These are phyloP conservation scores for Hydrolagus affinis DNA, from an alignment of 2,113 vertebrate genomes.

Conservation along the genomic window DNA sequence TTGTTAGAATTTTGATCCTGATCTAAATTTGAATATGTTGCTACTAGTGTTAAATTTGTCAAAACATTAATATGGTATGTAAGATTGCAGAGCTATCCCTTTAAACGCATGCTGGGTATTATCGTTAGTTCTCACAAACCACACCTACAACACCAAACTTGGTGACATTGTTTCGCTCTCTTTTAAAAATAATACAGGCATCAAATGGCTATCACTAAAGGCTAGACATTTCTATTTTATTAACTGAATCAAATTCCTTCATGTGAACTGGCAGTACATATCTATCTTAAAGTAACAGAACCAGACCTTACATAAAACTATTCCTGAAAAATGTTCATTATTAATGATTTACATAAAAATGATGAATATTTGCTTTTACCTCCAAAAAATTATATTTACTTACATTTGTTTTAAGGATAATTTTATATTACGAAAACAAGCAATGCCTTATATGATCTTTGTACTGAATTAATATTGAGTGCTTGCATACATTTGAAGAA, in stretches of 20 bases:
- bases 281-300: neutral
- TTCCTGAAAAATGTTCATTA: neutral
- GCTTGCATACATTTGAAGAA: neutral
- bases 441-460: neutral
- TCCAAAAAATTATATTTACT: neutral
- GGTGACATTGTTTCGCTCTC: neutral
- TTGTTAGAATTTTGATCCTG: neutral
- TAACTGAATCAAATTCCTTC: neutral
- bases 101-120: neutral
- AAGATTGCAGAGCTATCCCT: neutral
- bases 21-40: neutral
- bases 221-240: neutral
- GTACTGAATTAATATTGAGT: slow-evolving; percentile 1
- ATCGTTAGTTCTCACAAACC: neutral
- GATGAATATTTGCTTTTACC: neutral
- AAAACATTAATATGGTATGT: neutral
- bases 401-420: neutral
- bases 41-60: neutral
- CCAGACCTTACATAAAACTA: neutral
- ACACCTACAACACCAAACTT: neutral
- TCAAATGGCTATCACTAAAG: too few species aligned
- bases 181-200: neutral
- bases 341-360: neutral
- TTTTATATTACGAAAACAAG: neutral
- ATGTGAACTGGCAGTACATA: neutral